A percentile compares a stretch with the other conserved stretches of the same genome.
Conservation (phyloP, 2,888 invertebrate species). For the Lepidocyrtinus sp. region DNA sequence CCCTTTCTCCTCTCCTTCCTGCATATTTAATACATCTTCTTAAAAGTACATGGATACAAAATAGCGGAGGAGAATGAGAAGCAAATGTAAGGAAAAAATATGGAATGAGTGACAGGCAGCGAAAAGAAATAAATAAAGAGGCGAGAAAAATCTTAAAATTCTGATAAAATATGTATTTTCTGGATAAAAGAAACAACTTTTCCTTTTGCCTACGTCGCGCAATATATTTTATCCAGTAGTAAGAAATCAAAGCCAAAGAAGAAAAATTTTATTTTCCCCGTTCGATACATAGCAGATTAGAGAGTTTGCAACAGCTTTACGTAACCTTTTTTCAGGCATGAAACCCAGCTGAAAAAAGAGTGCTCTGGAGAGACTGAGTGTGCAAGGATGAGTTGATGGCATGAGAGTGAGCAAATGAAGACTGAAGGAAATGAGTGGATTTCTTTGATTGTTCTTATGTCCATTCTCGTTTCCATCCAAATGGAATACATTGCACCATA, state of each 20-base stretch:
- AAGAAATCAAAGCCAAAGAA: no score
- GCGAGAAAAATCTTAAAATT: conserved; percentile 18
- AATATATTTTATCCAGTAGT: no score
- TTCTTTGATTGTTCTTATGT: neutral
- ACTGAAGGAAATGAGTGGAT: conserved; percentile 27
- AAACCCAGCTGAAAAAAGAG: no score
- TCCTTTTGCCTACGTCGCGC: no score
- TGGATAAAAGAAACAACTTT: neutral
- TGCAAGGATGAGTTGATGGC: neutral
- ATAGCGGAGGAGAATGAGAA: neutral
- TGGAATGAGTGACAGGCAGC: conserved; percentile 22
- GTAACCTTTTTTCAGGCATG: no score
- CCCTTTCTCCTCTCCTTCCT: no score
- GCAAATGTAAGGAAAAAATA: conserved; percentile 5
- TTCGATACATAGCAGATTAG: no score
- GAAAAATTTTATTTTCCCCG: no score
- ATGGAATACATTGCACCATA: neutral
- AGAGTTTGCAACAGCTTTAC: no score
- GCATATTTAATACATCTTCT: no score
- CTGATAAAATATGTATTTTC: neutral
- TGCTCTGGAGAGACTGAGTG: neutral
- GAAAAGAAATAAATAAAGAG: conserved; percentile 14
- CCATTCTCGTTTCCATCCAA: neutral
- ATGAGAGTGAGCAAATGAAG: conserved; percentile 23
- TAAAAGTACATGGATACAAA: no score